Evolutionary conservation across 2,888 invertebrate species (phyloP).

Genomic region (Oscheius sp.): DNA sequence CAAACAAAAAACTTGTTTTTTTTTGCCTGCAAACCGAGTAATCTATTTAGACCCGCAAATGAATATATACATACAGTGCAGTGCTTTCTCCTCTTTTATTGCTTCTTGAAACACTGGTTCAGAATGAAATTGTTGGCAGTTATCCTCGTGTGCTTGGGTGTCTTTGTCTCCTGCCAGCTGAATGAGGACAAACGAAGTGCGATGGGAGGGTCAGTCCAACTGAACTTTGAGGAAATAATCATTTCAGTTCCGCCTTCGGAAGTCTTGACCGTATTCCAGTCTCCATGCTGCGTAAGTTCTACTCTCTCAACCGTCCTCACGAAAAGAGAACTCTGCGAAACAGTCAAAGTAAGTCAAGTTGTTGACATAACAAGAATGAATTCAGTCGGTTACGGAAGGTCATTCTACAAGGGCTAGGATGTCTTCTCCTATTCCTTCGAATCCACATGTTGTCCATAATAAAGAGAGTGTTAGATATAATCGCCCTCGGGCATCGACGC

Average conservation of each 20-base stretch:
- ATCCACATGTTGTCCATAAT: constrained; percentile 23
- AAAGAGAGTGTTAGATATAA: constrained; percentile 16
- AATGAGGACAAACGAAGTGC: constrained; percentile 31
- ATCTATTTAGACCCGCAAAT: constrained; percentile 13
- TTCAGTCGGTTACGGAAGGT: constrained; percentile 31
- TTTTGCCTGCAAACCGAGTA: constrained; percentile 8
- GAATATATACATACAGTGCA: not conserved
- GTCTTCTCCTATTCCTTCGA: not conserved
- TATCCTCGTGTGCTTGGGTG: constrained; percentile 7
- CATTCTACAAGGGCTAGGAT: constrained; percentile 25
- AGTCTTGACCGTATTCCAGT: constrained; percentile 24
- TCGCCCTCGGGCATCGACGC: constrained; percentile 1
- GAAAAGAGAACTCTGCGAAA: constrained; percentile 25
- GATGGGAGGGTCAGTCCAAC: constrained; percentile 31
- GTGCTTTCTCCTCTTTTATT: not conserved
- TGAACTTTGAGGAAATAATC: not conserved
- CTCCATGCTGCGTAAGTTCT: constrained; percentile 30
- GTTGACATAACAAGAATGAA: not conserved
- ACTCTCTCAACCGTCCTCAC: constrained; percentile 11
- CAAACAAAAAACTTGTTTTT: not conserved
- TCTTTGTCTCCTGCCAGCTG: constrained; percentile 21
- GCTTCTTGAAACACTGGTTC: not conserved
- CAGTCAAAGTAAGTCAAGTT: constrained; percentile 15
- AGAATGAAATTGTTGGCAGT: constrained; percentile 20
- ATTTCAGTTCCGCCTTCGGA: constrained; percentile 26